These are phyloP conservation scores for Drosophila pallidifrons DNA, from an alignment of 1,140 invertebrate genomes.

Conservation along the genomic window DNA sequence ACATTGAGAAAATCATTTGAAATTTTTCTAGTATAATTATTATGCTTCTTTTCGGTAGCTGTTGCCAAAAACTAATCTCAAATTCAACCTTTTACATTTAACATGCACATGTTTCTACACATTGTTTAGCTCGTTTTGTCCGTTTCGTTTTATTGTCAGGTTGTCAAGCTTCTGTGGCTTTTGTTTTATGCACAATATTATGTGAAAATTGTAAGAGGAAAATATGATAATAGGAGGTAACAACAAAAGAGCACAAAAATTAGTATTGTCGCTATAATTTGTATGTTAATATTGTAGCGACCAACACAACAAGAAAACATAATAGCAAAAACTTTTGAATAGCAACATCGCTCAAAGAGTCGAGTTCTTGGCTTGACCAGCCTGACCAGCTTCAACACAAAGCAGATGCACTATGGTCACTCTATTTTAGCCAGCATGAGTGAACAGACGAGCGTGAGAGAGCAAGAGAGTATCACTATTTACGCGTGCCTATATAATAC, in stretches of 20 bases:
- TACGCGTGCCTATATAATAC: constrained; percentile 30
- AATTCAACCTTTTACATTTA: constrained; percentile 55
- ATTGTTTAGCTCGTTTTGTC: constrained; percentile 46
- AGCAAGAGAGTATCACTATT: constrained; percentile 45
- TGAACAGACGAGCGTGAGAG: constrained; percentile 17
- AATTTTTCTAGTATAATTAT: neutral
- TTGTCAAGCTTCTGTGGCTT: constrained; percentile 37
- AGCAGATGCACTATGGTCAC: constrained; percentile 61
- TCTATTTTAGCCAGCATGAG: constrained; percentile 54
- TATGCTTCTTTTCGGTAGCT: constrained; percentile 53
- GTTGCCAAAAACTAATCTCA: constrained; percentile 41
- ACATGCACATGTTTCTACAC: constrained; percentile 47
- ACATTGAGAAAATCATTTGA: constrained; percentile 24
- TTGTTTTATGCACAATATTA: constrained; percentile 62
- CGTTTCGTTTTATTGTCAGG: constrained; percentile 32
- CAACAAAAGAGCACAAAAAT: constrained; percentile 45
- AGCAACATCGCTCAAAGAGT: constrained; percentile 26
- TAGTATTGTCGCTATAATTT: constrained; percentile 62
- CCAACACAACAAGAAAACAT: constrained; percentile 26
- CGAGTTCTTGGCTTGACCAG: constrained; percentile 33
- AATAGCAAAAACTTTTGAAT: constrained; percentile 33
- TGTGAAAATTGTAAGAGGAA: constrained; percentile 56
- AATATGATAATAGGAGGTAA: constrained; percentile 39
- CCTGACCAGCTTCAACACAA: constrained; percentile 74
- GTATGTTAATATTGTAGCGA: constrained; percentile 51